Percentiles rank a stretch among this genome's conserved stretches.
phyloP scores from a whole-genome alignment of 2,113 vertebrate genomes.

The Pseudois nayaur region DNA sequence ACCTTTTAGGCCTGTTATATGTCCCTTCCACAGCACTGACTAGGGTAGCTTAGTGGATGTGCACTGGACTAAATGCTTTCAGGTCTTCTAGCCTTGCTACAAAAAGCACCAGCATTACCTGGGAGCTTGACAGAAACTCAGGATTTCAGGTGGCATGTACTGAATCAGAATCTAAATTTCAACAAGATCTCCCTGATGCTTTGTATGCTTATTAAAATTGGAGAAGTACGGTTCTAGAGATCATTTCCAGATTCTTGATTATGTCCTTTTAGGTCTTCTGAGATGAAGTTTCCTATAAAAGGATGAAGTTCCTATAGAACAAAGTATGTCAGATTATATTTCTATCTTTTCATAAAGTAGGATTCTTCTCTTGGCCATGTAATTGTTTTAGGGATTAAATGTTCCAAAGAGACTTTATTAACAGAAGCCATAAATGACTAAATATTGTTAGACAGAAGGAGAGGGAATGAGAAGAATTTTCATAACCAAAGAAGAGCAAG shows the following conservation, averaged over 20 bases:
- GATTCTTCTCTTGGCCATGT: neutral
- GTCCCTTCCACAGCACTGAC: neutral
- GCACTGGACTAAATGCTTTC: neutral
- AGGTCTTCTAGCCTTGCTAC: too few species aligned
- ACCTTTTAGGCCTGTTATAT: neutral
- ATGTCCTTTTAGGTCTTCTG: neutral
- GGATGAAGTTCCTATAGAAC: neutral
- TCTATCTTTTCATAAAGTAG: neutral
- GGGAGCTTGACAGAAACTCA: neutral
- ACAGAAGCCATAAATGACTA: neutral
- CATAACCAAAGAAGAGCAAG: neutral
- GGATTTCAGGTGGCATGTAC: neutral
- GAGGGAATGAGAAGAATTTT: neutral
- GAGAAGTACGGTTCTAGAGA: neutral
- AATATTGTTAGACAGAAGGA: neutral
- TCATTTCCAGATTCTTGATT: constrained; percentile 2
- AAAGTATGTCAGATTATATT: neutral
- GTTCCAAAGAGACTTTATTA: constrained; percentile 21
- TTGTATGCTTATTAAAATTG: neutral
- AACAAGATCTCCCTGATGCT: neutral
- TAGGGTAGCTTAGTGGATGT: neutral
- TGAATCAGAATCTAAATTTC: constrained; percentile 18
- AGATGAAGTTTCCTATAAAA: neutral
- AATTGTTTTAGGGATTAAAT: constrained; percentile 27
- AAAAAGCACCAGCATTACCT: neutral